Evolutionary conservation across 2,797 vertebrate species (phyloP).

Genomic region (Streptopelia turtur): DNA sequence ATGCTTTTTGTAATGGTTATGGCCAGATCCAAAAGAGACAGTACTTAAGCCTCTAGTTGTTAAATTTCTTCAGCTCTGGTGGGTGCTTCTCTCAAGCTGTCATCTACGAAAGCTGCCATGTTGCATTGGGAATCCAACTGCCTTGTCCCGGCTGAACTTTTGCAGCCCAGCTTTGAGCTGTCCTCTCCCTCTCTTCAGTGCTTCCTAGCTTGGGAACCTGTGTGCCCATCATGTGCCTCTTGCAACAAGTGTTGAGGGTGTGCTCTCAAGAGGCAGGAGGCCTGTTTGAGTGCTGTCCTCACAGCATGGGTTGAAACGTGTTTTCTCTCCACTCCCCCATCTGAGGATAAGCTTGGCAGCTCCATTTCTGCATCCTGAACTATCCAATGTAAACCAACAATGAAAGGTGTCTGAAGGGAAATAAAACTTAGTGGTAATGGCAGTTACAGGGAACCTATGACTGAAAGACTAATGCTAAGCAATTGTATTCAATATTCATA

Average conservation of each 20-base stretch:
- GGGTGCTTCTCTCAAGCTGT: background rate
- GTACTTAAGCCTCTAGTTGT: background rate
- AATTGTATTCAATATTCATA: background rate
- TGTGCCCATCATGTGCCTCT: fast-evolving
- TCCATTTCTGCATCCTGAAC: background rate
- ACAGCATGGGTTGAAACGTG: background rate
- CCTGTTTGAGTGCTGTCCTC: background rate
- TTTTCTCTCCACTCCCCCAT: background rate
- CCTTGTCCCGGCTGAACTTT: background rate
- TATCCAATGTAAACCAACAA: background rate
- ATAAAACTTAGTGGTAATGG: background rate
- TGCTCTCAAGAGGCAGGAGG: background rate
- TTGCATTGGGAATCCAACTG: fast-evolving
- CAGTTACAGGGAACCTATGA: background rate
- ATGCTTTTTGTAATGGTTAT: background rate
- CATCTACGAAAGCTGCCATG: fast-evolving
- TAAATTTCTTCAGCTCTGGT: background rate
- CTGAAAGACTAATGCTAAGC: background rate
- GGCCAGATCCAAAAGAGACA: background rate
- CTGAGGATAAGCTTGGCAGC: background rate
- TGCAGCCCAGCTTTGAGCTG: background rate
- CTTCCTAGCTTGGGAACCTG: background rate
- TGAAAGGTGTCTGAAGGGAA: background rate
- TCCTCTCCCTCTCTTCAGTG: background rate
- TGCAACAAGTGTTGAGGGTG: fast-evolving